Base-by-base conservation (phyloP, 2,888 invertebrate species). In the Agrotis puta region DNA sequence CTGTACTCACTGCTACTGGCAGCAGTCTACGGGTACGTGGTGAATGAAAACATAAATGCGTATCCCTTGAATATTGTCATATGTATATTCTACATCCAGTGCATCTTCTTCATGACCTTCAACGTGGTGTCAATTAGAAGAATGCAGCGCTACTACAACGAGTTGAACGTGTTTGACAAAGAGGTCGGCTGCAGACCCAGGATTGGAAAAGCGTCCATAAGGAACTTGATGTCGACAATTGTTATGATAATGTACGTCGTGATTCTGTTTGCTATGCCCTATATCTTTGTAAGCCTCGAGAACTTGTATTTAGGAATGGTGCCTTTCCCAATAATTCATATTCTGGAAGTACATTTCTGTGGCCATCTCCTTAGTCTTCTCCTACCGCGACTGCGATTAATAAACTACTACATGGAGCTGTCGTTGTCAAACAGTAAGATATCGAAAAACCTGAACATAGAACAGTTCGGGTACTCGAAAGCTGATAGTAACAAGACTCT, bases 291-390 rank as follows among this genome's bases (percentile, higher is more conserved):
- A 33, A 70, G 68, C 43, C n/a, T 65, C 2, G 58, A 76, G 4
- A 24, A 65, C 5, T 39, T 73, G 0, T 63, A 79, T 7, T 1
- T 79, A 3, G 72, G 77, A 2, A 47, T 84, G 16, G 59, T 90
- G 16, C 86, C 87, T 0, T 56, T 88, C 0, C 83, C 86, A 51
- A 47, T 89, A 0, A 74, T 88, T 14, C 86, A 88, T 70, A 77
- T 87, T 2, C 27, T 89, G 1, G 93, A 94, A 77, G 75, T 91
- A 6, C 82, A 90, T 78, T 94, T 87, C 56, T 90, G 88, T 59
- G 93, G 91, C 0, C 93, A 94, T 74, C 83, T 94, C 3, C 72
- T 93, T 0, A 91, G 88, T 61, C 86, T 93, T 13, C 85, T 93
- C 0, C 81, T 86, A 16, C 90, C 91, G 1, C 85, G 93, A 48